Percentiles rank a stretch among this genome's conserved stretches.
These are phyloP conservation scores for Diploptera punctata DNA, from an alignment of 2,888 invertebrate species.

Conservation along the genomic window DNA sequence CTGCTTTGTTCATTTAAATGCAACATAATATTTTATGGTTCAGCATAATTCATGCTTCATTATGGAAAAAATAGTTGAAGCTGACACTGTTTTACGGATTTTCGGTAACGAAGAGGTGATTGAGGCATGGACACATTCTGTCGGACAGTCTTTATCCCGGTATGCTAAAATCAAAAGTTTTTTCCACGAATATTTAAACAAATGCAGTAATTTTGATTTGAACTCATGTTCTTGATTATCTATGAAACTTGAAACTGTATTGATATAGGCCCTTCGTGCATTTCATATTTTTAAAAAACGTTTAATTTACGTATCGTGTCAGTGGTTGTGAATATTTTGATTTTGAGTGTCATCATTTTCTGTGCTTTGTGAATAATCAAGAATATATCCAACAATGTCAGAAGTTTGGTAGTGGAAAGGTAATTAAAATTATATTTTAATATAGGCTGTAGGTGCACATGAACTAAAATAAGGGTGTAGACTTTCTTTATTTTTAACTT, in stretches of 20 bases:
- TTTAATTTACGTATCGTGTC: not conserved
- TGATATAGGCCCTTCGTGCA: too few relatives aligned
- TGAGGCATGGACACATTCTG: not conserved
- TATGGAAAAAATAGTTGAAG: constrained; percentile 10
- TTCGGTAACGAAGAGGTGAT: not conserved
- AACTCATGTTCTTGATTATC: constrained; percentile 11
- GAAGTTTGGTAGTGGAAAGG: constrained; percentile 30
- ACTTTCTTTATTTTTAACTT: too few relatives aligned
- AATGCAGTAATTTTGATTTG: not conserved
- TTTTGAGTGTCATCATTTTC: not conserved
- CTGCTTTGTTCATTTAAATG: not conserved
- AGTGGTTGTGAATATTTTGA: constrained; percentile 16
- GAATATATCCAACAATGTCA: constrained; percentile 3
- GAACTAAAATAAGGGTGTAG: too few relatives aligned
- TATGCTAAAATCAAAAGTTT: constrained; percentile 8
- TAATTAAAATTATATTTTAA: not conserved
- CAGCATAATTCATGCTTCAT: not conserved
- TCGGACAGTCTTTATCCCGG: not conserved
- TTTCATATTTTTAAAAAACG: not conserved
- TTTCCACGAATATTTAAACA: not conserved
- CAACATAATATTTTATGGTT: not conserved
- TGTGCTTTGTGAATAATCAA: not conserved
- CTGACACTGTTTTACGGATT: not conserved
- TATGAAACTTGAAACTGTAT: constrained; percentile 4
- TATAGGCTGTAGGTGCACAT: too few relatives aligned